Evolutionary conservation across 2,113 vertebrate genomes (phyloP).

Genomic region (Columbina picui): DNA sequence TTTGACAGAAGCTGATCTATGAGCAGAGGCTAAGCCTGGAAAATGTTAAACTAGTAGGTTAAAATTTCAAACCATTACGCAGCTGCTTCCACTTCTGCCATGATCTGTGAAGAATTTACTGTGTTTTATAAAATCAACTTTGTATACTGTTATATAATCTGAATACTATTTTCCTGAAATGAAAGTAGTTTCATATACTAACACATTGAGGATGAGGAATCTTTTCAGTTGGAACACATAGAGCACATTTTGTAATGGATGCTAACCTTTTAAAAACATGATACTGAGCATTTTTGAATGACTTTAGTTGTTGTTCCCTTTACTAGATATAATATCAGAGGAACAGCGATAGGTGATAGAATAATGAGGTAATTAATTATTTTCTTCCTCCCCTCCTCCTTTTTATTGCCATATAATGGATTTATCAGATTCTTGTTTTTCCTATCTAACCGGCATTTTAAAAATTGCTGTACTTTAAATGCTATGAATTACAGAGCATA

Average conservation of each 20-base stretch:
- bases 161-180: constrained; percentile 37
- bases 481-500: constrained; percentile 53
- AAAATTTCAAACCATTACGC: neutral
- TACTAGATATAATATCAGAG: constrained; percentile 97
- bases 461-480: constrained; percentile 35
- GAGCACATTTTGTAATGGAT: constrained; percentile 27
- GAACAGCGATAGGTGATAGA: constrained; percentile 98
- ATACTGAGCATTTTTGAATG: constrained; percentile 71
- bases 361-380: constrained; percentile 95
- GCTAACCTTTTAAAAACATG: constrained; percentile 58
- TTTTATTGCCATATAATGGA: constrained; percentile 46
- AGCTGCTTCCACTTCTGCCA: neutral
- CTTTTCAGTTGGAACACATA: neutral
- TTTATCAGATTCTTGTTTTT: constrained; percentile 69
- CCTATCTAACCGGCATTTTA: constrained; percentile 71
- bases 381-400: constrained; percentile 62
- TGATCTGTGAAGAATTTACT: neutral
- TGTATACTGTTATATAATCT: constrained; percentile 7
- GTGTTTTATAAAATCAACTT: neutral
- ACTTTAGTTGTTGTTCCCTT: constrained; percentile 83
- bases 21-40: neutral
- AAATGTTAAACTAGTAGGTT: neutral
- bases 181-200: neutral
- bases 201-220: neutral
- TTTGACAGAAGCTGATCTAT: neutral